phyloP scores from a whole-genome alignment of 2,888 invertebrate species.

The Drosophila nr. fundita region DNA sequence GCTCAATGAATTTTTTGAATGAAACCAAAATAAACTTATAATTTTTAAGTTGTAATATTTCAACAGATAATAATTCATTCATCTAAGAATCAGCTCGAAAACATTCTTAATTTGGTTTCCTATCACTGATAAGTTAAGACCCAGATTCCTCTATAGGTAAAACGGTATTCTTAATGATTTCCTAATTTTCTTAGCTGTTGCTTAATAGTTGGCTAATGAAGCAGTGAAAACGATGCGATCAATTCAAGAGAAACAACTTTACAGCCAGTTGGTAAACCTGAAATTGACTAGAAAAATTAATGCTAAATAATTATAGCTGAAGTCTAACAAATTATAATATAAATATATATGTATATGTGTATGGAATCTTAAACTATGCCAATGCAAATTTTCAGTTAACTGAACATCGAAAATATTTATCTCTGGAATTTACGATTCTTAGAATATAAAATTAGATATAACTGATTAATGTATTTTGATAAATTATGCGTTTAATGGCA shows the following conservation, averaged over 20 bases:
- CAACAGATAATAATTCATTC: background rate
- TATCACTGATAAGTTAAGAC: background rate
- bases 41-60: background rate
- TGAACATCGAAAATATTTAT: background rate
- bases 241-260: conserved; percentile 50
- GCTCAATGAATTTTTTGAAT: background rate
- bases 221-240: conserved; percentile 23
- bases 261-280: conserved; percentile 34
- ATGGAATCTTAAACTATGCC: background rate
- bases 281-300: conserved; percentile 23
- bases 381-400: background rate
- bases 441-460: background rate
- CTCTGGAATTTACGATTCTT: background rate
- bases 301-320: conserved; percentile 1
- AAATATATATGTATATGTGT: background rate
- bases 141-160: conserved; percentile 37
- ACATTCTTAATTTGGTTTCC: background rate
- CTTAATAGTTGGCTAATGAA: conserved; percentile 50
- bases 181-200: conserved; percentile 40
- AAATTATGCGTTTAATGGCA: background rate
- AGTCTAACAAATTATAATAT: background rate
- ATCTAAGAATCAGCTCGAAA: background rate
- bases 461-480: background rate
- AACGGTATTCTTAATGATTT: conserved; percentile 33
- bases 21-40: background rate